Evolutionary conservation across 1,140 invertebrate genomes (phyloP), one percentile per base, ranked within the genome.

Genomic region (Wiebesia pumilae): DNA sequence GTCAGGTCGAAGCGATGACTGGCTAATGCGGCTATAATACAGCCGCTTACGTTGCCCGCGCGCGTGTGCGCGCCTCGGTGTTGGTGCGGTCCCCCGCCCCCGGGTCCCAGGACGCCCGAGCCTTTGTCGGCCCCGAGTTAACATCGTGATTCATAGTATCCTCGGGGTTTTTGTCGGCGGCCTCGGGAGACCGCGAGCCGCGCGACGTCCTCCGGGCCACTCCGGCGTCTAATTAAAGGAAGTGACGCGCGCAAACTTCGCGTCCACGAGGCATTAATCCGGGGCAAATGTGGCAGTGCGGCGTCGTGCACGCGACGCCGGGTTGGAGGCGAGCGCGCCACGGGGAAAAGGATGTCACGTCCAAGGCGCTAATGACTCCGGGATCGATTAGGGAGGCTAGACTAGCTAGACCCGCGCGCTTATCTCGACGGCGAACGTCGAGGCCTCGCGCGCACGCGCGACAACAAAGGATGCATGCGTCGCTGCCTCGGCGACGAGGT

Each of bases 241-340:
- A 89, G 88, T 88, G 90, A 91, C 90, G 89, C 84, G 91, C 71
- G 84, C 69, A 87, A 79, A 86, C 89, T 92, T 91, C 91, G 87
- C 91, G 90, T 90, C 89, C 88, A 81, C 83, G 89, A 88, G 90
- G 91, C 92, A 93, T 93, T 91, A 91, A 93, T 93, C 90, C 91
- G 90, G 90, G 91, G 89, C 91, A 92, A 93, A 92, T 89, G 92
- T 91, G 90, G 90, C 91, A 89, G 91, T 89, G 43, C 40, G 30
- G 87, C 86, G 83, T 4, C 80, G 88, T 88, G 87, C 88, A 90
- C 78, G 87, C 90, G 88, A 38, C 1, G 9, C 69, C 24, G 43
- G 9, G 27, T n/a, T 30, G 19, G 30, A 35, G 51, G 24, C 24
- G 71, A 19, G 40, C 40, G 10, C 27, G 12, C 9, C n/a, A 35